phyloP scores from a whole-genome alignment of 2,113 vertebrate species.

The Fregetta grallaria region DNA sequence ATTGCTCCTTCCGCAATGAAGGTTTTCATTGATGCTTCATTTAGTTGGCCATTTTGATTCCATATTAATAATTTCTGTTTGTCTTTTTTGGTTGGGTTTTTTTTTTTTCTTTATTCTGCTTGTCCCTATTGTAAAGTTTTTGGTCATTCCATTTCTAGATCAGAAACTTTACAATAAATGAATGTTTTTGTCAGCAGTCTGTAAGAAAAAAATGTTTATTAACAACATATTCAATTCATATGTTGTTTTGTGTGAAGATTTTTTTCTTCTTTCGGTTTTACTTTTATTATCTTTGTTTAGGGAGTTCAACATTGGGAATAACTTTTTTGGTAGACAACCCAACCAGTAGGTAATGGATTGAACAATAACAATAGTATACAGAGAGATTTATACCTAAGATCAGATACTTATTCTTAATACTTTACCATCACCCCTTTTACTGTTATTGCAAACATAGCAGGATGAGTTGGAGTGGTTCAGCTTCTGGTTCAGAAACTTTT shows the following conservation, averaged over 20 bases:
- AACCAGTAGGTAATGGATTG: background rate
- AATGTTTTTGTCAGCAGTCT: slow-evolving; percentile 43
- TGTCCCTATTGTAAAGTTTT: background rate
- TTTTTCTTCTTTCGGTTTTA: slow-evolving; percentile 49
- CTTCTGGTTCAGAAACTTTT: background rate
- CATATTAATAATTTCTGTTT: slow-evolving; percentile 19
- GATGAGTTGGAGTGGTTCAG: background rate
- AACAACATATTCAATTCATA: slow-evolving; percentile 60
- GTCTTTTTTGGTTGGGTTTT: background rate
- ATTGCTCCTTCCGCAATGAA: slow-evolving; percentile 42
- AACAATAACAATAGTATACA: background rate
- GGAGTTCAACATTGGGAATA: background rate
- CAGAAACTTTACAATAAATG: slow-evolving; percentile 48
- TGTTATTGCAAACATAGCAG: background rate
- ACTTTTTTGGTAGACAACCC: background rate
- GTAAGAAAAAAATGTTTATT: slow-evolving; percentile 56
- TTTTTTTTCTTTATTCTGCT: background rate
- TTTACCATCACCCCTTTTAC: background rate
- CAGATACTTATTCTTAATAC: background rate
- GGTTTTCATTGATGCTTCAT: slow-evolving; percentile 57
- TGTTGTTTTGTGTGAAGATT: slow-evolving; percentile 61
- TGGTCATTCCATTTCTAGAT: background rate
- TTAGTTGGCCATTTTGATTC: slow-evolving; percentile 32
- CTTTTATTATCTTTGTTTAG: slow-evolving; percentile 14
- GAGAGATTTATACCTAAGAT: background rate